phyloP scores from a whole-genome alignment of 2,797 vertebrate species.

The Caiman crocodilus region DNA sequence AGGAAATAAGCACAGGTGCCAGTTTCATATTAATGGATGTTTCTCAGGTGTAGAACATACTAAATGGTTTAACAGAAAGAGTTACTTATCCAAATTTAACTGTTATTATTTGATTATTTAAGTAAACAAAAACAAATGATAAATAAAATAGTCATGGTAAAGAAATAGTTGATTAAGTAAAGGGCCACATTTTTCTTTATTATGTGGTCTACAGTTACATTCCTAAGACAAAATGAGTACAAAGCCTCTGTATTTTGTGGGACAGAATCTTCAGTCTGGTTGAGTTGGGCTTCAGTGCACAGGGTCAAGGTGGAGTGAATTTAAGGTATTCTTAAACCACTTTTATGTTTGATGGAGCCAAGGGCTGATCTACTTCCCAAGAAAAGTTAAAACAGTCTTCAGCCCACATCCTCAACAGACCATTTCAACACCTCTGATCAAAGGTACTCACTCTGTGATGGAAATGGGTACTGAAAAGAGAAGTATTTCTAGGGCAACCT shows the following conservation, averaged over 20 bases:
- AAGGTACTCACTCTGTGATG: not conserved
- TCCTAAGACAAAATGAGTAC: not conserved
- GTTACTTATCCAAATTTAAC: not conserved
- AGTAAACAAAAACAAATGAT: not conserved
- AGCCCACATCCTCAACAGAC: not conserved
- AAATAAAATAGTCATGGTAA: not conserved
- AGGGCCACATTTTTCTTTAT: too few relatives aligned
- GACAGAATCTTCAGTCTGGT: not conserved
- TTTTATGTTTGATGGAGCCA: not conserved
- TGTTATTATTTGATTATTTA: not conserved
- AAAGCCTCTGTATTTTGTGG: not conserved
- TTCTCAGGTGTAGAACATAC: not conserved
- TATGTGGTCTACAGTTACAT: not conserved
- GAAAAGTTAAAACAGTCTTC: too few relatives aligned
- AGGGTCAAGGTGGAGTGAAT: not conserved
- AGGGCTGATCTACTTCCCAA: not conserved
- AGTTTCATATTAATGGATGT: not conserved
- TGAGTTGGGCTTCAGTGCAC: not conserved
- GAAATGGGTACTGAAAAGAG: not conserved
- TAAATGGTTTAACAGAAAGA: not conserved
- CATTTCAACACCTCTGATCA: not conserved
- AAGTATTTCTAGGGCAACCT: not conserved
- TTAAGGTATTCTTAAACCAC: not conserved
- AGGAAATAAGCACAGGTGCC: not conserved
- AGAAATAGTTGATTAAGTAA: not conserved